Evolutionary conservation across 2,797 vertebrate species (phyloP), one percentile per base, ranked within the genome.

Genomic region (Fistularia commersonii): DNA sequence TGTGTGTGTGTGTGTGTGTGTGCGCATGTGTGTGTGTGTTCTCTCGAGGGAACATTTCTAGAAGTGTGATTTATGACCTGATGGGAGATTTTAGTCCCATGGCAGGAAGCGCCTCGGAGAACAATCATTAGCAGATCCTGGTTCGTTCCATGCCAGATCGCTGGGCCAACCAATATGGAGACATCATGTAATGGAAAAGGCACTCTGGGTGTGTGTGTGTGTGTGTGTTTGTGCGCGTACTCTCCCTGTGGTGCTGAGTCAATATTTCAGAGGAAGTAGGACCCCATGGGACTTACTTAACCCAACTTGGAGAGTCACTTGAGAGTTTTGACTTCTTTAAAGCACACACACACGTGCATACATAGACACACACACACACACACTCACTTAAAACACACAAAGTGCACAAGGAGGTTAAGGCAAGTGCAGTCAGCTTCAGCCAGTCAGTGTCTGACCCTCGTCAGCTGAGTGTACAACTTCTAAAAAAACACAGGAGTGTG

Each of bases 251-350:
- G 74, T 65, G 80, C 64, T 51, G 74, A 84, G 72, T 80, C 77
- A 83, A 84, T 83, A 81, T 85, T 81, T 83, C 63, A 80, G 72
- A 83, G 82, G 81, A 85, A 83, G 77, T 37, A 8, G 35, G 50
- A 64, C 62, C 77, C 66, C 71, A 3, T 1, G 54, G 77, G 77
- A 78, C 77, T 66, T 47, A 39, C 54, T 65, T 78, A 76, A 34
- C 12, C 12, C 41, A 9, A n/a, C 11, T 64, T 41, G 60, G 61
- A 48, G n/a, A 56, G 64, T 75, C 60, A 73, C 76, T 64, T 50
- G n/a, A 68, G 64, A 80, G 61, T 62, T 75, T 41, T 8, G 72
- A 61, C 42, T 38, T 73, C 60, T 55, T 66, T 54, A 34, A 63
- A 62, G 51, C 76, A 41, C 51, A 51, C 42, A 35, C 38, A 32